phyloP scores from a whole-genome alignment of 2,888 invertebrate genomes.

The Tiliacea citrago region DNA sequence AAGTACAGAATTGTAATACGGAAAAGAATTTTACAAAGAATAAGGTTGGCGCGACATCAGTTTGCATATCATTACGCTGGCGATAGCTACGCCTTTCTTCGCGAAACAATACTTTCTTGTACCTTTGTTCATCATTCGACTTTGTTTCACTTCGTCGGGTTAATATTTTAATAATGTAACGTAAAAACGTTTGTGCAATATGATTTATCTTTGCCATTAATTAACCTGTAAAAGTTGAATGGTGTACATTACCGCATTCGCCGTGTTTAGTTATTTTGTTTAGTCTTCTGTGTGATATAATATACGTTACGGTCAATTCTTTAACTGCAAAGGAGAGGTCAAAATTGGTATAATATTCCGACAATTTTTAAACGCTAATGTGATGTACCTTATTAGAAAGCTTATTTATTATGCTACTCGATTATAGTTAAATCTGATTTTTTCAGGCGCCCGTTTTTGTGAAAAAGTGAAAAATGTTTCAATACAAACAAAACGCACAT shows the following conservation, averaged over 20 bases:
- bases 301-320: too few species aligned
- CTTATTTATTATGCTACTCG: too few species aligned
- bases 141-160: conserved; percentile 52
- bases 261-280: background rate
- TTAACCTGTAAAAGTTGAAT: conserved; percentile 11
- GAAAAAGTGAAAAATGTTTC: too few species aligned
- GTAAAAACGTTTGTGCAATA: conserved; percentile 1
- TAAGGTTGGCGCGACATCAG: conserved; percentile 51
- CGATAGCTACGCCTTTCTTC: conserved; percentile 54
- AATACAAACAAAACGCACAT: too few species aligned
- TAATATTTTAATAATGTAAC: conserved; percentile 34
- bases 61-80: conserved; percentile 65
- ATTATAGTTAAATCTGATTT: too few species aligned
- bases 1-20: conserved; percentile 44
- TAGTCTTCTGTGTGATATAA: too few species aligned
- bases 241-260: background rate
- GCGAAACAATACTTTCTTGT: conserved; percentile 53
- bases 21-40: conserved; percentile 57
- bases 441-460: too few species aligned
- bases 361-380: too few species aligned
- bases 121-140: conserved; percentile 45
- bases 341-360: too few species aligned
- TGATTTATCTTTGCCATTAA: conserved; percentile 34
- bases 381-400: too few species aligned
- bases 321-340: too few species aligned